A percentile compares a stretch with the other conserved stretches of the same genome.
Conservation (phyloP, 2,888 invertebrate genomes). For the Amphipyra berbera region DNA sequence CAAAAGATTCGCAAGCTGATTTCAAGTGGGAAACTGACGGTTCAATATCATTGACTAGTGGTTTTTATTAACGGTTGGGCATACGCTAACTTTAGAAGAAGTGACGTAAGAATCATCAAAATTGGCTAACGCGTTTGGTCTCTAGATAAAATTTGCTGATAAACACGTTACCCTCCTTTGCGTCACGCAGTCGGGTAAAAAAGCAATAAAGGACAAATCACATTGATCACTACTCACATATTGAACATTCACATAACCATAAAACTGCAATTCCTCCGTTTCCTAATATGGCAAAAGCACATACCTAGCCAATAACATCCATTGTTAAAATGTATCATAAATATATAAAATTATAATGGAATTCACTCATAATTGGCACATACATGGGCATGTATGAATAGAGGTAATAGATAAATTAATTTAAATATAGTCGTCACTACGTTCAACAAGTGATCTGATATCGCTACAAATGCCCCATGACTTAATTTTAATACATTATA, state of each 20-base stretch:
- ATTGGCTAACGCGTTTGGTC: no score
- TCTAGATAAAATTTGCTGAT: no score
- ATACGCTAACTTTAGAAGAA: no score
- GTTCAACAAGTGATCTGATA: conserved; percentile 19
- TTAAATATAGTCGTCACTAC: conserved; percentile 21
- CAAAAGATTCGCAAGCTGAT: no score
- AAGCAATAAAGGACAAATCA: no score
- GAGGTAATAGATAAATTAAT: conserved; percentile 19
- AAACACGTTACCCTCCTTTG: no score
- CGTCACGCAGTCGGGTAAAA: no score
- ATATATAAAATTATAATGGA: conserved; percentile 16
- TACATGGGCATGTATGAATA: conserved; percentile 6
- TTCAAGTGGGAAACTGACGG: no score
- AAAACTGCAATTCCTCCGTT: conserved; percentile 3
- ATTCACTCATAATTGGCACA: conserved; percentile 1
- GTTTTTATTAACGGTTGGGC: no score
- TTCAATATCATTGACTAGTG: no score
- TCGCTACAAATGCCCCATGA: conserved; percentile 15
- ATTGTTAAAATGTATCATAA: conserved; percentile 6
- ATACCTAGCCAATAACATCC: not conserved
- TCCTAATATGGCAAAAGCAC: not conserved
- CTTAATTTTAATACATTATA: conserved; percentile 26
- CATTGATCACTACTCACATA: no score
- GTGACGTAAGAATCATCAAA: no score
- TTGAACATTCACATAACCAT: not conserved